Evolutionary conservation across 2,797 vertebrate species (phyloP), one percentile per base, ranked within the genome.

Genomic region (Kryptopterus vitreolus): DNA sequence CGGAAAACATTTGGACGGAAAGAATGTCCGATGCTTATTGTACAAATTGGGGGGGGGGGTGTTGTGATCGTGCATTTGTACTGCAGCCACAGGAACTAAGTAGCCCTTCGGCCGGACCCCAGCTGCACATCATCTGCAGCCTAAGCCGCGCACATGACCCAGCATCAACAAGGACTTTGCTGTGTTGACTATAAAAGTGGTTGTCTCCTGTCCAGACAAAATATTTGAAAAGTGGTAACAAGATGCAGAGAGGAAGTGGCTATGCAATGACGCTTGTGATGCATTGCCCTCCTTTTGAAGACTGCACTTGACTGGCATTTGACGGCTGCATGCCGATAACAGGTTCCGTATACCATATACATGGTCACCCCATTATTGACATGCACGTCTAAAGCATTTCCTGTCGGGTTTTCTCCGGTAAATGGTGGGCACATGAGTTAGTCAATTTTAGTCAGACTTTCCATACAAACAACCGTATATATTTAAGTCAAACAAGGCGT

Each of bases 141-240:
- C 75, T 57, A 76, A 80, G 77, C 48, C 31, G 69, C 77, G 70
- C 84, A 81, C 72, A 84, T 79, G 76, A 84, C 82, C 77, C 77
- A 88, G 74, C 83, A 76, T 85, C 84, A 84, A 85, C 84, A 81
- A 82, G 77, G 77, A 52, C 65, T 80, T 76, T 79, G 81, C 71
- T 82, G 75, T 70, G 61, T 87, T 79, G 69, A 81, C 75, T 82
- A 88, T 87, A 85, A 90, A 91, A 92, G 88, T 87, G 87, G 92
- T 92, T 89, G 87, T 89, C 90, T 93, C 89, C 87, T 88, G 89
- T 86, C 83, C 85, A 92, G 92, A 93, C 92, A 91, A 92, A 94
- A 92, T 92, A 93, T 93, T 92, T 94, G 82, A 89, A 85, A 80
- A 86, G 85, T 62, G 50, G 81, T 89, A 91, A 92, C 79, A 78